Percentiles rank a stretch among this genome's conserved stretches.
Conservation (phyloP, 2,797 vertebrate genomes). For the Artibeus lituratus region DNA sequence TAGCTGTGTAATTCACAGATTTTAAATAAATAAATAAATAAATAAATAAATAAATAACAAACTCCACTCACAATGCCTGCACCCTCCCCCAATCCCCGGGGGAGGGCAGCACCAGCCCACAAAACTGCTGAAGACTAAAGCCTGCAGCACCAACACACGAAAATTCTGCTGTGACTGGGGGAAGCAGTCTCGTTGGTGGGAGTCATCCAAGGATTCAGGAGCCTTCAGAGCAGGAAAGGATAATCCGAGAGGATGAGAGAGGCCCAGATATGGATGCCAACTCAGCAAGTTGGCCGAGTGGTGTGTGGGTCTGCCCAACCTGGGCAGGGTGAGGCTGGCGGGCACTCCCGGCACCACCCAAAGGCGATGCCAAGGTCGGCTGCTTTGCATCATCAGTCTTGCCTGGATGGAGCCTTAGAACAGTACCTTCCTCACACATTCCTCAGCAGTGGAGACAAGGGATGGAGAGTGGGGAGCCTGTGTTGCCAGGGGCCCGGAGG, state of each 20-base stretch:
- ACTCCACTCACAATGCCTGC: not conserved
- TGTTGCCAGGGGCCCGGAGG: not conserved
- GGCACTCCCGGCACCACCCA: constrained; percentile 78
- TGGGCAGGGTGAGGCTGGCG: constrained; percentile 69
- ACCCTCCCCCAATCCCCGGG: not conserved
- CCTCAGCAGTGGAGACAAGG: constrained; percentile 81
- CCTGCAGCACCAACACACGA: not conserved
- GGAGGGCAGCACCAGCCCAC: not conserved
- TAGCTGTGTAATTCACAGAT: constrained; percentile 62
- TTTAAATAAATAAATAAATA: not conserved
- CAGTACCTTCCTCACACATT: constrained; percentile 77
- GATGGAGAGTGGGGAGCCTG: constrained; percentile 60
- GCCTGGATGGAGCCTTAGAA: constrained; percentile 71
- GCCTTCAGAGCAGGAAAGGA: constrained; percentile 44
- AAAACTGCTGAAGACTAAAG: not conserved
- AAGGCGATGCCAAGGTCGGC: constrained; percentile 78
- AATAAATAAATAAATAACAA: not conserved
- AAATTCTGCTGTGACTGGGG: not conserved
- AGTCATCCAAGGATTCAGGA: not conserved
- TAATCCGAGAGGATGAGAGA: not conserved
- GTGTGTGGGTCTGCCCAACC: constrained; percentile 66
- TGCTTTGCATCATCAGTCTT: constrained; percentile 84
- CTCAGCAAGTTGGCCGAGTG: constrained; percentile 17
- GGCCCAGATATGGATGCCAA: not conserved
- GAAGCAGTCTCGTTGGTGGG: not conserved